Conservation (phyloP, 2,113 vertebrate species). For the Coregonus clupeaformis region DNA sequence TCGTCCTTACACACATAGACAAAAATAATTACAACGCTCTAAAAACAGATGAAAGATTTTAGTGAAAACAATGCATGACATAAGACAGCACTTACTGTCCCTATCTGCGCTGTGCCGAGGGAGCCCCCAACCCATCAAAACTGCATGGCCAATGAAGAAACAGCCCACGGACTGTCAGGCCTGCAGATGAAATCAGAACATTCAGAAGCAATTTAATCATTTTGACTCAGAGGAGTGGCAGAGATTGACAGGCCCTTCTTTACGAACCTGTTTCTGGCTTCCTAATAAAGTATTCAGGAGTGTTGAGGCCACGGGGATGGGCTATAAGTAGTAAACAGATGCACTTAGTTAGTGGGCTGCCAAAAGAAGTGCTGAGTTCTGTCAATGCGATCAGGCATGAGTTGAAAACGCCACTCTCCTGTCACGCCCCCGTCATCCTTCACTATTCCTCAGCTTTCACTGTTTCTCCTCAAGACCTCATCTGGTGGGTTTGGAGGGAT, state of each 20-base stretch:
- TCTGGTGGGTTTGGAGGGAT: too few relatives aligned
- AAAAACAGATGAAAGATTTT: slow-evolving; percentile 52
- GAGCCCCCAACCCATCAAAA: slow-evolving; percentile 61
- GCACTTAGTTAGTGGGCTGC: slow-evolving; percentile 26
- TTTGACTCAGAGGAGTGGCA: slow-evolving; percentile 61
- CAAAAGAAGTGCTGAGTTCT: slow-evolving; percentile 32
- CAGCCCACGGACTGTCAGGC: slow-evolving; percentile 56
- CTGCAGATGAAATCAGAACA: slow-evolving; percentile 72
- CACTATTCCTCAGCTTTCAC: neutral
- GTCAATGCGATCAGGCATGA: slow-evolving; percentile 23
- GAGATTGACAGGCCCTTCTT: slow-evolving; percentile 59
- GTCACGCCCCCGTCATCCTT: neutral
- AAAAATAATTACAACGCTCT: slow-evolving; percentile 31
- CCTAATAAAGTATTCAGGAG: slow-evolving; percentile 43
- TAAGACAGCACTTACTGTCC: slow-evolving; percentile 76
- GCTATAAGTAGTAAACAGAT: slow-evolving; percentile 42
- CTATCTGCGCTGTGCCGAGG: slow-evolving; percentile 67
- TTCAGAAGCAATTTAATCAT: slow-evolving; percentile 79
- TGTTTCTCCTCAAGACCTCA: neutral
- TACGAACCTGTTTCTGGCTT: slow-evolving; percentile 29
- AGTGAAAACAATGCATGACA: slow-evolving; percentile 78
- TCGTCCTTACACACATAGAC: neutral
- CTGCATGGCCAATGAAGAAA: slow-evolving; percentile 58
- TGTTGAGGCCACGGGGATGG: slow-evolving; percentile 16
- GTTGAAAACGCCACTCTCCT: neutral